Evolutionary conservation across 2,888 invertebrate species (phyloP).

Genomic region (Plagodis dolabraria): DNA sequence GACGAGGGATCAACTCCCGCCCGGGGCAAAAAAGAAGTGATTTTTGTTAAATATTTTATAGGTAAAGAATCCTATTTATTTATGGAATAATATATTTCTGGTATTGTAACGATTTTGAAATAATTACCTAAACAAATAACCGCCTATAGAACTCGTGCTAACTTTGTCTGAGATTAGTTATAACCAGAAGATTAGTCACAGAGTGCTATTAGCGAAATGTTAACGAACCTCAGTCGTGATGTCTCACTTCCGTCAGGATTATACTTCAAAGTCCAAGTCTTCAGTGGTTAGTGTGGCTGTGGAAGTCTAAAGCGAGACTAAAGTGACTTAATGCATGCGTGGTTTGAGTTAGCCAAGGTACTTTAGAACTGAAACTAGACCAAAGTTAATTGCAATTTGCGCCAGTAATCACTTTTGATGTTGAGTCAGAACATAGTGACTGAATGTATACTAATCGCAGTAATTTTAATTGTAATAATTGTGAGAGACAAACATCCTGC

Average conservation of each 20-base stretch:
- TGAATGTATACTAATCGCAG: too few relatives aligned
- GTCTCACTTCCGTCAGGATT: conserved; percentile 40
- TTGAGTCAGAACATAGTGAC: not conserved
- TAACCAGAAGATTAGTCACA: conserved; percentile 42
- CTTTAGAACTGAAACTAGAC: too few relatives aligned
- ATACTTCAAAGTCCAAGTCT: conserved; percentile 49
- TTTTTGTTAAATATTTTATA: too few relatives aligned
- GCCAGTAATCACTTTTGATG: not conserved
- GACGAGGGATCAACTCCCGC: too few relatives aligned
- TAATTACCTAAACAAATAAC: conserved; percentile 27
- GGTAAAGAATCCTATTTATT: too few relatives aligned
- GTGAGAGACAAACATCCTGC: too few relatives aligned
- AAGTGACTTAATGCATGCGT: conserved; percentile 6
- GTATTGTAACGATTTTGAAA: conserved; percentile 1
- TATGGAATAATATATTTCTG: too few relatives aligned
- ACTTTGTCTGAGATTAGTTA: conserved; percentile 29
- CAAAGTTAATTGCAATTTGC: conserved; percentile 9
- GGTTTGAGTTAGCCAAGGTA: conserved; percentile 8
- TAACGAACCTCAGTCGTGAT: conserved; percentile 40
- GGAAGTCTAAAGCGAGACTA: conserved; percentile 7
- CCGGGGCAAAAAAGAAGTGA: too few relatives aligned
- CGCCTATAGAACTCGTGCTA: conserved; percentile 16
- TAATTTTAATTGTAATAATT: too few relatives aligned
- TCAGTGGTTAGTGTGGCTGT: conserved; percentile 10
- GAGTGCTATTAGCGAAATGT: conserved; percentile 47